phyloP scores from a whole-genome alignment of 2,888 invertebrate genomes.

The Neoaliturus tenellus region DNA sequence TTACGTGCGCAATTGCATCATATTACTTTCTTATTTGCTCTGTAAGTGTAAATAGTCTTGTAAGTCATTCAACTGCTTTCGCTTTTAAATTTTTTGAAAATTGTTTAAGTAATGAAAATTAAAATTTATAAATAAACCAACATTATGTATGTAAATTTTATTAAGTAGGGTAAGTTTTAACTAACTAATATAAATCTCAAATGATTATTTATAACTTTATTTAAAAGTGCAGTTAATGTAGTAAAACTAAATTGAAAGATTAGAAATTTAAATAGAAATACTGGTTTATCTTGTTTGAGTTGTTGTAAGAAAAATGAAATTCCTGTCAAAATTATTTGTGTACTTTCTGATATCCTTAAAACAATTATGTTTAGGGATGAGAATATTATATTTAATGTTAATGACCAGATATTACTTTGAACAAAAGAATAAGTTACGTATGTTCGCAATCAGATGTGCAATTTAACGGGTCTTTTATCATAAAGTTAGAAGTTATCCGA shows the following conservation, averaged over 20 bases:
- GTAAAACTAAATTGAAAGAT: too few relatives aligned
- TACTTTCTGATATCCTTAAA: too few relatives aligned
- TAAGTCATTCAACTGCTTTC: neutral
- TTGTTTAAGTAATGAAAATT: neutral
- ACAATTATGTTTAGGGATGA: too few relatives aligned
- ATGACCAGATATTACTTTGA: too few relatives aligned
- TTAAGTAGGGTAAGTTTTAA: neutral
- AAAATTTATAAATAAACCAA: neutral
- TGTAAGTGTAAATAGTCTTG: neutral
- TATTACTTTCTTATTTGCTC: conserved; percentile 9
- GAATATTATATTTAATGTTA: too few relatives aligned
- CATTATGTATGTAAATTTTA: too few relatives aligned
- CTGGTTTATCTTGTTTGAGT: too few relatives aligned
- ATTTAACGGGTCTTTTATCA: neutral
- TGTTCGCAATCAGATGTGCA: neutral
- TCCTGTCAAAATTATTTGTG: too few relatives aligned
- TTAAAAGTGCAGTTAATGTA: neutral
- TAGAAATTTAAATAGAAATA: too few relatives aligned
- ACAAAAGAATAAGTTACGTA: too few relatives aligned
- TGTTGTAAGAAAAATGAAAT: too few relatives aligned
- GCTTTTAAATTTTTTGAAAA: neutral
- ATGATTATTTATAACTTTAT: neutral
- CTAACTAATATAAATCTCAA: neutral
- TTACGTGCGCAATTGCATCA: neutral
- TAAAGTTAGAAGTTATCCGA: neutral